Base-by-base conservation (phyloP, 2,797 vertebrate species). In the Darevskia mixta region DNA sequence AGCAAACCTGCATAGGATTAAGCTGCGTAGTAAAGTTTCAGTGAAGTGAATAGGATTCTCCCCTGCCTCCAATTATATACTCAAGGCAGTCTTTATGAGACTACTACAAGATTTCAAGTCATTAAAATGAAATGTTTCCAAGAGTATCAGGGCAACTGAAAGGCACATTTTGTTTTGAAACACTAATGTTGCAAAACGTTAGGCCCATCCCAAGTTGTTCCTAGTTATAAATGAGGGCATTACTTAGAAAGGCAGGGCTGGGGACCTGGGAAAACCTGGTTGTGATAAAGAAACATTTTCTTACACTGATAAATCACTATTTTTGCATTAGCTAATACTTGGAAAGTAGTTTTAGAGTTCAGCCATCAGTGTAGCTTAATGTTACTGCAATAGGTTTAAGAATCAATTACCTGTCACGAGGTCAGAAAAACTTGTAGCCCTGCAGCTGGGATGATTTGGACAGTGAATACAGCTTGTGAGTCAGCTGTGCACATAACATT, bases 281-380 rank as follows among this genome's bases (percentile, higher is more conserved):
- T 41, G 49, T 43, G 23, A 8, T 29, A 82, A 71, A 35, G 79
- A 82, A n/a, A 45, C 64, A 18, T 77, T 77, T 43, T 79, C 49
- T 86, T 27, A 67, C 35, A 38, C 41, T 87, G 81, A 79, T 25
- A 71, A 49, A 55, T 66, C 45, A n/a, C 73, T 55, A 55, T 83
- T 87, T 89, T 79, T 79, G 75, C 43, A 86, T 83, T 90, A 79
- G 76, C 76, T 83, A 83, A 90, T 73, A 38, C 67, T 83, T 87
- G 55, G 85, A 90, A 87, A 4, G 9, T 38, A 79, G 43, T 66
- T 45, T 71, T 20, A 64, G 75, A 86, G 49, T 83, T 83, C 85
- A 82, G 20, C 32, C 58, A 38, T 78, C 72, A 35, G 17, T 55
- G 32, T n/a, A 61, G 73, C 15, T 71, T 55, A 69, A 32, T 35